Conservation (phyloP, 2,113 vertebrate species). For the Zosterops borbonicus region DNA sequence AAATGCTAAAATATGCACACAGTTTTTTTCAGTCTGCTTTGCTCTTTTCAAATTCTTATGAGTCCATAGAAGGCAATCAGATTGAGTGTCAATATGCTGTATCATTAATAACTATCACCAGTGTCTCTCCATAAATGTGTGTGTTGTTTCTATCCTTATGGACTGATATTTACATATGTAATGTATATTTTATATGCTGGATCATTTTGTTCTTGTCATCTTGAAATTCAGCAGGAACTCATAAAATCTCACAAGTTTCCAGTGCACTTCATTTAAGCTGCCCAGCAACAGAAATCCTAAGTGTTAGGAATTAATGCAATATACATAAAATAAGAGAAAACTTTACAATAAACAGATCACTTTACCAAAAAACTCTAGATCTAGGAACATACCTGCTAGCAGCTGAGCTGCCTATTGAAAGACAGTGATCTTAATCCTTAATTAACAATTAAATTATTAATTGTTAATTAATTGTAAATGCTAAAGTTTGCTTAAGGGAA, state of each 20-base stretch:
- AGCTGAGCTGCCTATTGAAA: neutral
- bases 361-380: neutral
- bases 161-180: neutral
- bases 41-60: neutral
- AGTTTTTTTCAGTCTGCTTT: neutral
- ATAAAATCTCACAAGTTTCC: neutral
- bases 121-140: neutral
- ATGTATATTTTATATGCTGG: neutral
- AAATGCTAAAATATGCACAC: neutral
- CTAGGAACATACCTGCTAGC: neutral
- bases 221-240: neutral
- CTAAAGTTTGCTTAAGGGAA: neutral
- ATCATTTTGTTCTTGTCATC: neutral
- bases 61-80: neutral
- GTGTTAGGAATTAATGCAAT: neutral
- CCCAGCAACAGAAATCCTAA: neutral
- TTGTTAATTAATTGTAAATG: neutral
- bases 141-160: neutral
- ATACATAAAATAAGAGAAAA: neutral
- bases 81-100: neutral
- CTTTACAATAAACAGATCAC: neutral
- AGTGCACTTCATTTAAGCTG: neutral
- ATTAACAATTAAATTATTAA: neutral
- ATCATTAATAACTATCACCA: neutral
- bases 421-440: neutral